phyloP scores from a whole-genome alignment of 2,113 vertebrate genomes.

The Prinia subflava region DNA sequence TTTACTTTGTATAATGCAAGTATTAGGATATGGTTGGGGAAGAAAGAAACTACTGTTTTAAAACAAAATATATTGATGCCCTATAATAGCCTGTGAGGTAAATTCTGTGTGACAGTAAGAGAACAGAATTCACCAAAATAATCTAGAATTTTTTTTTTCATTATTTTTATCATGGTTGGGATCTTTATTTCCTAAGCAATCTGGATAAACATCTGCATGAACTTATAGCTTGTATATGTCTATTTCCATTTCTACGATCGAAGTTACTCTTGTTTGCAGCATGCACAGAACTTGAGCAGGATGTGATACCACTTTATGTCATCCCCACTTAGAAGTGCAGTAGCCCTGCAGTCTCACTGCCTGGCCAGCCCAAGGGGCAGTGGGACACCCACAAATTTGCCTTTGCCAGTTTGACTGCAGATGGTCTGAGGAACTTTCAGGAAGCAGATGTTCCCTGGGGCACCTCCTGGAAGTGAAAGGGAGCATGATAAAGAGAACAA shows the following conservation, averaged over 20 bases:
- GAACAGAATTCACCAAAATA: not conserved
- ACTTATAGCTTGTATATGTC: not conserved
- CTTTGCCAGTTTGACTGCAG: not conserved
- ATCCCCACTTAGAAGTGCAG: not conserved
- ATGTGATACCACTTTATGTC: not conserved
- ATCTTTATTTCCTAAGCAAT: not conserved
- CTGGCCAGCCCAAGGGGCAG: not conserved
- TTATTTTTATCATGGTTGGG: not conserved
- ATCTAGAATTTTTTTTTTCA: not conserved
- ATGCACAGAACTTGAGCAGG: not conserved
- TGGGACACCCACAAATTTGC: not conserved
- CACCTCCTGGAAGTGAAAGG: not conserved
- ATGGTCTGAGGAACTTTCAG: not conserved
- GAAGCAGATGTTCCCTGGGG: not conserved
- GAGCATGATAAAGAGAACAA: not conserved
- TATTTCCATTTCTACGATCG: not conserved
- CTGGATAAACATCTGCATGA: not conserved
- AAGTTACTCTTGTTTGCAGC: not conserved
- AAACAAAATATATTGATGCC: not conserved
- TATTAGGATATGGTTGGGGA: not conserved
- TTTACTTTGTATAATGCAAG: not conserved
- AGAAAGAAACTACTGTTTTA: not conserved
- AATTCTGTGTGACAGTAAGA: not conserved
- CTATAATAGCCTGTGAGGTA: not conserved
- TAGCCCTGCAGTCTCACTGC: not conserved